These are phyloP conservation scores for Oxygymnocypris stewartii DNA, from an alignment of 2,113 vertebrate genomes.

Conservation along the genomic window DNA sequence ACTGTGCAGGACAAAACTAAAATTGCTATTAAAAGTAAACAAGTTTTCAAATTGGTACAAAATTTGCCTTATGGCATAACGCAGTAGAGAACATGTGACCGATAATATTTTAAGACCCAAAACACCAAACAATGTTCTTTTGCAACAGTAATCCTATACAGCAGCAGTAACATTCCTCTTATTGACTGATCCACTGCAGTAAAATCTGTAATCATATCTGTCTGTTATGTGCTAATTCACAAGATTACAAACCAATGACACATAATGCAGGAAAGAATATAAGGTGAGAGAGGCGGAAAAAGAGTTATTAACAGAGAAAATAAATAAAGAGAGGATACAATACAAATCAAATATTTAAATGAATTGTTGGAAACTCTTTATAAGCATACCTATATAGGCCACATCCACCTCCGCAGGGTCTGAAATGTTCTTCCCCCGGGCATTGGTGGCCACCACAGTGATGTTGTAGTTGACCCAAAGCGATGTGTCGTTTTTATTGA, in stretches of 20 bases:
- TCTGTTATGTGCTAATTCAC: not conserved
- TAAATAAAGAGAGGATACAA: not conserved
- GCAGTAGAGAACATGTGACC: not conserved
- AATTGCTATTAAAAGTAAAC: constrained; percentile 9
- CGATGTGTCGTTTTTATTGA: constrained; percentile 85
- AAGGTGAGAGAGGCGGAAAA: not conserved
- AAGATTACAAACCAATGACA: not conserved
- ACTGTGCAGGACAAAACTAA: not conserved
- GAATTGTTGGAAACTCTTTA: not conserved
- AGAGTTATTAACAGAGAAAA: not conserved
- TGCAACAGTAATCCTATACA: not conserved
- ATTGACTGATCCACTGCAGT: not conserved
- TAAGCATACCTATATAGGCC: constrained; percentile 80
- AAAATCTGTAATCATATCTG: not conserved
- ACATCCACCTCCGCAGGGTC: constrained; percentile 83
- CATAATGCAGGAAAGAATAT: not conserved
- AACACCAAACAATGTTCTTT: not conserved
- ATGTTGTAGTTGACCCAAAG: constrained; percentile 87
- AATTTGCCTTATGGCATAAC: not conserved
- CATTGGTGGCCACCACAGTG: constrained; percentile 84
- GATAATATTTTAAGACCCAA: not conserved
- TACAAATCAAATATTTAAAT: not conserved
- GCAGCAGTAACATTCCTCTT: not conserved
- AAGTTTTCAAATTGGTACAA: not conserved
- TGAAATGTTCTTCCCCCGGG: constrained; percentile 80